Percentiles rank a stretch among this genome's conserved stretches.
phyloP scores from a whole-genome alignment of 2,113 vertebrate genomes.

The Aegotheles bennettii region DNA sequence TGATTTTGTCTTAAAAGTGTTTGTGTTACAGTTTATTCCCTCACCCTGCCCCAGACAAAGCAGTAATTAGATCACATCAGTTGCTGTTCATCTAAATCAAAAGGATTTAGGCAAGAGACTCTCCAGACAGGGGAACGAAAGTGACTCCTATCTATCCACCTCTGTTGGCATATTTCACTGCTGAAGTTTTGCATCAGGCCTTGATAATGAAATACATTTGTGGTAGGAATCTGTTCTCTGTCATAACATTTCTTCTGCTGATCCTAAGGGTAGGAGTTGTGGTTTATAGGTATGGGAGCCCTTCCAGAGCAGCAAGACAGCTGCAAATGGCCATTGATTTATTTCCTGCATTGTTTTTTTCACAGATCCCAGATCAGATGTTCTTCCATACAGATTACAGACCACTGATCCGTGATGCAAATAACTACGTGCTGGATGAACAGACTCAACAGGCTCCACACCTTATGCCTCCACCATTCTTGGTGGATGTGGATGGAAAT shows the following conservation, averaged over 20 bases:
- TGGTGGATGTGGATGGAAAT: slow-evolving; percentile 97
- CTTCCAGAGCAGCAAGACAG: slow-evolving; percentile 3
- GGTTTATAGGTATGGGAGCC: background rate
- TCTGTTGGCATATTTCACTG: background rate
- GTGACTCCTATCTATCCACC: background rate
- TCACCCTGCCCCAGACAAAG: background rate
- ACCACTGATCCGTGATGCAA: slow-evolving; percentile 94
- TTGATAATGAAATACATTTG: background rate
- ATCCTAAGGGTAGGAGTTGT: background rate
- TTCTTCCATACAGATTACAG: slow-evolving; percentile 99
- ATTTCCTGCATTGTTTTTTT: background rate
- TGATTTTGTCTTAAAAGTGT: slow-evolving; percentile 13
- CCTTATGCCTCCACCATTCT: slow-evolving; percentile 96
- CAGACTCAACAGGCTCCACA: slow-evolving; percentile 99
- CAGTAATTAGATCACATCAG: background rate
- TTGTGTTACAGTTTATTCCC: background rate
- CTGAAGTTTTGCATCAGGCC: background rate
- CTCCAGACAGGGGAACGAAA: background rate
- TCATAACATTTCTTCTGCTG: background rate
- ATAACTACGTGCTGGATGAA: slow-evolving; percentile 97
- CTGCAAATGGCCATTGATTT: slow-evolving; percentile 2
- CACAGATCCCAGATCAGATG: slow-evolving; percentile 97
- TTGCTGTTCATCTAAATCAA: slow-evolving; percentile 9
- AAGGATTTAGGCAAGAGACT: background rate
- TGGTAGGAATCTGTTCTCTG: background rate